phyloP scores from a whole-genome alignment of 2,888 invertebrate genomes.

The Criorhina ranunculi region DNA sequence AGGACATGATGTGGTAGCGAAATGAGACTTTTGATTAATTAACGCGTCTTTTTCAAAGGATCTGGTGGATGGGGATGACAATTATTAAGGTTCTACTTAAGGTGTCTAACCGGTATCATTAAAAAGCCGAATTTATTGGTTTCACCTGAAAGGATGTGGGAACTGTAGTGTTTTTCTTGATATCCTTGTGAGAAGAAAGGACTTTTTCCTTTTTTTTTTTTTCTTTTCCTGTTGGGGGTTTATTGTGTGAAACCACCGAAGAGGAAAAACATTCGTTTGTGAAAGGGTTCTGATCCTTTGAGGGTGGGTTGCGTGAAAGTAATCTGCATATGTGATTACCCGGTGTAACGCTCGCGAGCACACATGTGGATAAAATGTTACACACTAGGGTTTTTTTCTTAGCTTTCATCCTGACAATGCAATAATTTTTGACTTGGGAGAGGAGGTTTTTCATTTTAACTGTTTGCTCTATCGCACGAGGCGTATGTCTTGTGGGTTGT shows the following conservation, averaged over 20 bases:
- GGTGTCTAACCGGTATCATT: slow-evolving; percentile 61
- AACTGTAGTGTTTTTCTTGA: slow-evolving; percentile 22
- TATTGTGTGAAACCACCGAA: slow-evolving; percentile 72
- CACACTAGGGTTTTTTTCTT: slow-evolving; percentile 21
- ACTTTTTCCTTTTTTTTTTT: slow-evolving; percentile 22
- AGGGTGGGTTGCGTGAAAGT: slow-evolving; percentile 62
- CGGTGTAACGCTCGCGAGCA: slow-evolving; percentile 50
- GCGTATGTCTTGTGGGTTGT: slow-evolving; percentile 59
- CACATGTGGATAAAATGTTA: slow-evolving; percentile 53
- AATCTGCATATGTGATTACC: slow-evolving; percentile 76
- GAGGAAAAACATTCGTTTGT: slow-evolving; percentile 72
- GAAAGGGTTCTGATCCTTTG: slow-evolving; percentile 60
- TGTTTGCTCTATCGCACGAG: slow-evolving; percentile 53
- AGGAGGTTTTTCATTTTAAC: slow-evolving; percentile 60
- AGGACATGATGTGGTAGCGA: slow-evolving; percentile 46
- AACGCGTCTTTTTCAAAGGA: slow-evolving; percentile 58
- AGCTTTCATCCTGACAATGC: slow-evolving; percentile 60
- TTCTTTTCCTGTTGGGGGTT: not conserved
- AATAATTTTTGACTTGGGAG: slow-evolving; percentile 52
- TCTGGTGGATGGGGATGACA: not conserved
- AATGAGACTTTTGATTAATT: slow-evolving; percentile 74
- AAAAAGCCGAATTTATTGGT: slow-evolving; percentile 75
- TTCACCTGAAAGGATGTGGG: slow-evolving; percentile 65
- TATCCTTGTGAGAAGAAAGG: slow-evolving; percentile 10
- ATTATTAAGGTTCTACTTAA: slow-evolving; percentile 28